Evolutionary conservation across 2,888 invertebrate genomes (phyloP).

Genomic region (Ormyrus labotus): DNA sequence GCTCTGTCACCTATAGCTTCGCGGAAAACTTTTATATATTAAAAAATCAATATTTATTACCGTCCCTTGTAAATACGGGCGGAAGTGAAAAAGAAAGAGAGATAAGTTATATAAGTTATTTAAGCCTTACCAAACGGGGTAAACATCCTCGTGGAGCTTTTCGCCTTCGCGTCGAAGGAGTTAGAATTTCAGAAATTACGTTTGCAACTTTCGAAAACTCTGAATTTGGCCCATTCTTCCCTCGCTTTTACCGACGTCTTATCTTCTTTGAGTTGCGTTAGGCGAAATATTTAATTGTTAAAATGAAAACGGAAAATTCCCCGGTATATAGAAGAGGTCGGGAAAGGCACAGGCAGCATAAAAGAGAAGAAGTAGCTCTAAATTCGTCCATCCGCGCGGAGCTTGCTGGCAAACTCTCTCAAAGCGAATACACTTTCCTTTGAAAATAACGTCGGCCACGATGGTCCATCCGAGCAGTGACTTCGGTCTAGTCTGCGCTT

Average conservation of each 20-base stretch:
- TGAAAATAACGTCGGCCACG: neutral
- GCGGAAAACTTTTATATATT: slow-evolving; percentile 50
- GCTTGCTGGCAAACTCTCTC: neutral
- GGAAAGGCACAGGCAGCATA: too few relatives aligned
- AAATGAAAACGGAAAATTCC: too few relatives aligned
- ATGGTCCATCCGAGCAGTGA: neutral
- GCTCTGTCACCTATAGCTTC: slow-evolving; percentile 10
- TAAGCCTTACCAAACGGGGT: slow-evolving; percentile 12
- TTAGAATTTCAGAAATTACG: slow-evolving; percentile 4
- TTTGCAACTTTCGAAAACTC: neutral
- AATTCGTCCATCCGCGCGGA: neutral
- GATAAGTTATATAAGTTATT: neutral
- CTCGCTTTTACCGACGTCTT: too few relatives aligned
- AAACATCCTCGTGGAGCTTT: slow-evolving; percentile 22
- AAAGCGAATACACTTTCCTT: neutral
- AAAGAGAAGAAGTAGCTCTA: too few relatives aligned
- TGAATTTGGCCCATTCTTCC: too few relatives aligned
- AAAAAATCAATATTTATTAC: slow-evolving; percentile 56
- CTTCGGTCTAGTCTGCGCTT: too few relatives aligned
- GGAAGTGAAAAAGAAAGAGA: neutral
- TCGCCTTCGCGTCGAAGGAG: neutral
- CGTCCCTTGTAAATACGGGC: slow-evolving; percentile 43
- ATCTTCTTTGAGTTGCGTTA: too few relatives aligned
- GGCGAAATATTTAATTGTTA: too few relatives aligned
- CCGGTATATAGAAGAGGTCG: too few relatives aligned